A percentile compares a stretch with the other conserved stretches of the same genome.
These are phyloP conservation scores for Napeogenes inachia DNA, from an alignment of 2,888 invertebrate species.

Conservation along the genomic window DNA sequence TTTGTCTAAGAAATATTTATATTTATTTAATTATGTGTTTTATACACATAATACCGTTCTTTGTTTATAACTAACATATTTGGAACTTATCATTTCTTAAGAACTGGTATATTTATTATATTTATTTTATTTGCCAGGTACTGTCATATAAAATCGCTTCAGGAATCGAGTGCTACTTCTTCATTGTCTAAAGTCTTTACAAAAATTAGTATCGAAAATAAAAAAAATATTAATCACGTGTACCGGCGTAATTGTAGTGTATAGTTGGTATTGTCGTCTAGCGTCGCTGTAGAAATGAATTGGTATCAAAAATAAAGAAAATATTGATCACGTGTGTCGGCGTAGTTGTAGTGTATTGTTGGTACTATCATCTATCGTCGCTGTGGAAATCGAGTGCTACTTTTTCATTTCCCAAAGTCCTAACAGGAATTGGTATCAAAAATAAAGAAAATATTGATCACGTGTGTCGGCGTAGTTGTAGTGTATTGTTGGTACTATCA, in stretches of 20 bases:
- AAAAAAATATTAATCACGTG: conserved; percentile 49
- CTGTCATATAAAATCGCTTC: no score
- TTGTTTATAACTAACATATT: no score
- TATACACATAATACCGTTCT: no score
- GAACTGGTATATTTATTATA: no score
- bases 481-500: conserved; percentile 37
- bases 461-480: conserved; percentile 60
- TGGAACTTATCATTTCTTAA: no score
- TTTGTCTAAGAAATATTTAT: no score
- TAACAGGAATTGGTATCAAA: conserved; percentile 41
- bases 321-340: conserved; percentile 51
- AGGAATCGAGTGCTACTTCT: not conserved
- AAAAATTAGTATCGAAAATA: conserved; percentile 46
- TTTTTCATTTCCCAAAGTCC: not conserved
- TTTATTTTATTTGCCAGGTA: no score
- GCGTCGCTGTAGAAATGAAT: no score
- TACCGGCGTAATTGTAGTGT: conserved; percentile 65
- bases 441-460: conserved; percentile 52
- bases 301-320: conserved; percentile 53
- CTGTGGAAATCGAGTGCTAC: not conserved
- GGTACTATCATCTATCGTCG: no score
- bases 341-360: conserved; percentile 68
- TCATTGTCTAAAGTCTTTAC: conserved; percentile 5
- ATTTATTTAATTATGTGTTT: no score
- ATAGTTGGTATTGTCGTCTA: no score